phyloP scores from a whole-genome alignment of 2,797 vertebrate species.

The Xyrichtys novacula region DNA sequence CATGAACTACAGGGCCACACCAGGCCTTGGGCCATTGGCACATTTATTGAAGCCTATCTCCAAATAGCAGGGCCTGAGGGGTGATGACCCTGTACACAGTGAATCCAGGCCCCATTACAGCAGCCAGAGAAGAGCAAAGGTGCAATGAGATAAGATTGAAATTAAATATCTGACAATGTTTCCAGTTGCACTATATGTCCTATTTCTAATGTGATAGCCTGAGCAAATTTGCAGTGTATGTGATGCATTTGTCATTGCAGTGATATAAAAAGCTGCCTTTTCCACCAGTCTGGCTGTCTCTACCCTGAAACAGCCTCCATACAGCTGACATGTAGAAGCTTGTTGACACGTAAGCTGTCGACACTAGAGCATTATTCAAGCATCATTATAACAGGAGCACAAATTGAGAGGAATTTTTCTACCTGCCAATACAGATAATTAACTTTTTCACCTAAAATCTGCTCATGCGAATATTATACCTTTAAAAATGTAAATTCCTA shows the following conservation, averaged over 20 bases:
- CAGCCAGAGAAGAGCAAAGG: conserved; percentile 31
- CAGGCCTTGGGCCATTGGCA: conserved; percentile 52
- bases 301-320: too few relatives aligned
- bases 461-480: too few relatives aligned
- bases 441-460: too few relatives aligned
- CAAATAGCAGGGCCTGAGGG: conserved; percentile 68
- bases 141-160: conserved; percentile 13
- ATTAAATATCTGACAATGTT: conserved; percentile 9
- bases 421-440: too few relatives aligned
- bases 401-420: too few relatives aligned
- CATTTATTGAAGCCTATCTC: conserved; percentile 53
- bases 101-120: conserved; percentile 45
- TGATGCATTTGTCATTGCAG: too few relatives aligned
- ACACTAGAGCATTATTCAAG: too few relatives aligned
- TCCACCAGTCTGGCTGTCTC: background rate
- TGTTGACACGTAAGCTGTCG: too few relatives aligned
- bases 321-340: too few relatives aligned
- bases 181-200: background rate
- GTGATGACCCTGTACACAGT: conserved; percentile 48
- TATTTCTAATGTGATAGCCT: background rate
- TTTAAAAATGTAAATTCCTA: too few relatives aligned
- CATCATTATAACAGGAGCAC: too few relatives aligned
- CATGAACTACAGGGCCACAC: conserved; percentile 32
- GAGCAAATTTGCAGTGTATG: background rate
- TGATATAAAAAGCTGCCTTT: too few relatives aligned